These are phyloP conservation scores for Arrhopalites spinosus DNA, from an alignment of 2,888 invertebrate species.

Conservation along the genomic window DNA sequence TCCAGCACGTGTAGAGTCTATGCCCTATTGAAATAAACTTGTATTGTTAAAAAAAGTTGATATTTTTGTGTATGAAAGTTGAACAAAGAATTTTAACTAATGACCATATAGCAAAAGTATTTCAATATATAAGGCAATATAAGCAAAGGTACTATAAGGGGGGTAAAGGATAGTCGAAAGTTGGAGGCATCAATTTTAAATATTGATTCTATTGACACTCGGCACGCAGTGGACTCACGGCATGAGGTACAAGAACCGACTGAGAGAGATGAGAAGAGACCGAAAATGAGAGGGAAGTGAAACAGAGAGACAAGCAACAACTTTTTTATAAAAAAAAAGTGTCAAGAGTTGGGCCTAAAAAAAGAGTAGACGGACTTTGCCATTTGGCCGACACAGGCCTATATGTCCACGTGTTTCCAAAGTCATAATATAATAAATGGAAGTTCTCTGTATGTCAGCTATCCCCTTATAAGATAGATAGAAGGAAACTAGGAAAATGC, in stretches of 20 bases:
- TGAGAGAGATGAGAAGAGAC: slow-evolving; percentile 9
- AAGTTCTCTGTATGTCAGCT: not conserved
- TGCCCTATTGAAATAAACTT: no score
- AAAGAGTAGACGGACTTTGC: not conserved
- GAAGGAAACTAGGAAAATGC: not conserved
- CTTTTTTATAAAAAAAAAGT: not conserved
- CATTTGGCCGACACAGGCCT: not conserved
- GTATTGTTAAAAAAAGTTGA: no score
- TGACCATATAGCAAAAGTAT: no score
- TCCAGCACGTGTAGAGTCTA: no score
- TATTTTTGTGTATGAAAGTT: no score
- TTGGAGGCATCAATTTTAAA: not conserved
- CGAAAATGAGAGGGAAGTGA: slow-evolving; percentile 17
- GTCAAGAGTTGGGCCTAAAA: not conserved
- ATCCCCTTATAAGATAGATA: not conserved
- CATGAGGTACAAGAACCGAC: slow-evolving; percentile 1
- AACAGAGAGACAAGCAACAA: not conserved
- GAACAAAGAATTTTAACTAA: no score
- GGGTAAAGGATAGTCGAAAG: no score
- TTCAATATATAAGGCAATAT: no score
- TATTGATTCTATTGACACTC: slow-evolving; percentile 12
- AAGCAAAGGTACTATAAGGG: no score
- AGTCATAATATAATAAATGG: not conserved
- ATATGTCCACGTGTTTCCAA: not conserved
- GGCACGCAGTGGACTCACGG: slow-evolving; percentile 1